Evolutionary conservation across 2,113 vertebrate genomes (phyloP).

Genomic region (Myrmecophaga tridactyla): DNA sequence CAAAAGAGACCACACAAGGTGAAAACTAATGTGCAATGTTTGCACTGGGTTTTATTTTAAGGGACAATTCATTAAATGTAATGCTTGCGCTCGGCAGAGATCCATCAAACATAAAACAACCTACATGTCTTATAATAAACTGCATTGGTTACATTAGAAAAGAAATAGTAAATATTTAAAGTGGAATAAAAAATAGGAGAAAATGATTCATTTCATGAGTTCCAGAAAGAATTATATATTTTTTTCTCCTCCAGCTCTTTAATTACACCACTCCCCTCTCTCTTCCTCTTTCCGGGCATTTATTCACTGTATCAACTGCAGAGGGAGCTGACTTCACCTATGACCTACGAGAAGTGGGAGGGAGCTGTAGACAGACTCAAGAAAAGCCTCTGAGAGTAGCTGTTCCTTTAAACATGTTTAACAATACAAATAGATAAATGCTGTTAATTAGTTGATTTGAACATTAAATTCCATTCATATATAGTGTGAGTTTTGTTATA

Average conservation of each 20-base stretch:
- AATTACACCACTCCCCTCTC: not conserved
- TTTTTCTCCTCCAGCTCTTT: not conserved
- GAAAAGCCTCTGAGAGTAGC: not conserved
- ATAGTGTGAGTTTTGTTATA: not conserved
- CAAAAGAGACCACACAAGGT: not conserved
- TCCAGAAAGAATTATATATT: not conserved
- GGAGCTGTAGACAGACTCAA: not conserved
- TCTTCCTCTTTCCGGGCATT: not conserved
- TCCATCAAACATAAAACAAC: slow-evolving; percentile 22
- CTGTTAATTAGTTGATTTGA: not conserved
- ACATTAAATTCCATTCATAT: not conserved
- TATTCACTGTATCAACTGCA: not conserved
- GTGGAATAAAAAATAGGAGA: not conserved
- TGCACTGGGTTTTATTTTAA: not conserved
- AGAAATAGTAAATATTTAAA: not conserved
- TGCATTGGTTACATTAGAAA: not conserved
- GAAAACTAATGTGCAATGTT: not conserved
- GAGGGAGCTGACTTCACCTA: not conserved
- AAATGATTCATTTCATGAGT: not conserved
- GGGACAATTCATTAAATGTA: not conserved
- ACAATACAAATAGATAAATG: not conserved
- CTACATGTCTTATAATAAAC: not conserved
- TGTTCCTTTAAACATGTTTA: not conserved
- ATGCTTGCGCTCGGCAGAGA: not conserved
- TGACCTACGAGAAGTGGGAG: not conserved